These are phyloP conservation scores for Argyrosomus regius DNA, from an alignment of 2,797 vertebrate species.

Conservation along the genomic window DNA sequence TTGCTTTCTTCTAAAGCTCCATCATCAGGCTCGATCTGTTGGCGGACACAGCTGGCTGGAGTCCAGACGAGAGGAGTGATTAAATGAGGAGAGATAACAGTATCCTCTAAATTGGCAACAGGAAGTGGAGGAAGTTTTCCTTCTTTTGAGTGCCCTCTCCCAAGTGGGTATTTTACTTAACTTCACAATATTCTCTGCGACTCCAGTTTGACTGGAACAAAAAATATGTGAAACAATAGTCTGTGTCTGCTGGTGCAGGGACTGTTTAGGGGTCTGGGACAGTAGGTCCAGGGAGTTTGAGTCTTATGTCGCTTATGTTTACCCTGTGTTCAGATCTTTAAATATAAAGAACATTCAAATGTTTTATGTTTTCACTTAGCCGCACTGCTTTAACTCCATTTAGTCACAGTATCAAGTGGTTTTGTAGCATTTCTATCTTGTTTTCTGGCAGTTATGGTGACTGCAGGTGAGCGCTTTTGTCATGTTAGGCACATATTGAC, in stretches of 20 bases:
- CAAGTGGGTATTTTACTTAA: background rate
- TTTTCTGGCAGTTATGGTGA: background rate
- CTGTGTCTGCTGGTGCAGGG: background rate
- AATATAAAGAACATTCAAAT: too few relatives aligned
- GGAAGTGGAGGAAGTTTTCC: background rate
- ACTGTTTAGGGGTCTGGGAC: background rate
- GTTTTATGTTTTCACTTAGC: background rate
- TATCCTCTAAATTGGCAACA: background rate
- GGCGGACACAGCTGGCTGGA: conserved; percentile 5
- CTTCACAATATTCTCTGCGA: background rate
- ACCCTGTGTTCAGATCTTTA: too few relatives aligned
- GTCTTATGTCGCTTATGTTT: background rate
- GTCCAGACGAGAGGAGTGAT: background rate
- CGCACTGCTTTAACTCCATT: background rate
- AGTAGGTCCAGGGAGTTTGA: too few relatives aligned
- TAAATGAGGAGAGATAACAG: background rate
- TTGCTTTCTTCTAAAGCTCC: conserved; percentile 24
- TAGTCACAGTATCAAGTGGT: background rate
- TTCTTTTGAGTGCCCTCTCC: background rate
- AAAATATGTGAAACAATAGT: background rate
- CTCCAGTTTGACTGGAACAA: background rate
- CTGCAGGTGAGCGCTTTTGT: background rate
- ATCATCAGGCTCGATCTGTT: conserved; percentile 16
- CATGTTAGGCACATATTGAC: background rate
- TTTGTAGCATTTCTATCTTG: background rate